phyloP scores from a whole-genome alignment of 2,113 vertebrate species.

The Eptatretus burgeri region DNA sequence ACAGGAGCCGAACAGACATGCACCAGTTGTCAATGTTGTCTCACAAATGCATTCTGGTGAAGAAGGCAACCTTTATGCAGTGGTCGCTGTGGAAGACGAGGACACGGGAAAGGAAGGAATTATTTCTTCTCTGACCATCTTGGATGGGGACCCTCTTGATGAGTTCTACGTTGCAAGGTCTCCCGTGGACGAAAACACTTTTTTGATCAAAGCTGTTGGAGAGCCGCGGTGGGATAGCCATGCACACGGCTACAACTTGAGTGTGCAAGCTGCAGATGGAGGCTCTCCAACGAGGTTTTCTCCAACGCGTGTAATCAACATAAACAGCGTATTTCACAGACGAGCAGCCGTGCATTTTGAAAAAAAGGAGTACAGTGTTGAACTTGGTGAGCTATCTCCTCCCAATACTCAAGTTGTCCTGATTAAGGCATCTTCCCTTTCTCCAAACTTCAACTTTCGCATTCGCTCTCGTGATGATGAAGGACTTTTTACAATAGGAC shows the following conservation, averaged over 20 bases:
- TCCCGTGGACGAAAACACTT: slow-evolving; percentile 35
- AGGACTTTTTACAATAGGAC: slow-evolving; percentile 45
- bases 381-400: slow-evolving; percentile 58
- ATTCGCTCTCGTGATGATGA: slow-evolving; percentile 32
- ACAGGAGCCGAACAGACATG: slow-evolving; percentile 55
- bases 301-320: slow-evolving; percentile 24
- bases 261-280: slow-evolving; percentile 60
- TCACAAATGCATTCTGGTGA: slow-evolving; percentile 23
- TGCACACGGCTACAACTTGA: slow-evolving; percentile 48
- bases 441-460: slow-evolving; percentile 38
- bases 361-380: slow-evolving; percentile 34
- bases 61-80: slow-evolving; percentile 31
- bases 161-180: slow-evolving; percentile 40
- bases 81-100: slow-evolving; percentile 40
- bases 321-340: slow-evolving; percentile 23
- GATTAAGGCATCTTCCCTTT: slow-evolving; percentile 38
- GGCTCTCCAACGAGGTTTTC: slow-evolving; percentile 58
- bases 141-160: slow-evolving; percentile 40
- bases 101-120: slow-evolving; percentile 70
- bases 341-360: slow-evolving; percentile 29
- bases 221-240: slow-evolving; percentile 36
- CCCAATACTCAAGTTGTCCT: slow-evolving; percentile 40
- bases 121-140: slow-evolving; percentile 46
- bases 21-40: slow-evolving; percentile 35
- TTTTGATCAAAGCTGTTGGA: slow-evolving; percentile 38